Conservation (phyloP, 2,113 vertebrate genomes). For the Brachionichthys hirsutus region DNA sequence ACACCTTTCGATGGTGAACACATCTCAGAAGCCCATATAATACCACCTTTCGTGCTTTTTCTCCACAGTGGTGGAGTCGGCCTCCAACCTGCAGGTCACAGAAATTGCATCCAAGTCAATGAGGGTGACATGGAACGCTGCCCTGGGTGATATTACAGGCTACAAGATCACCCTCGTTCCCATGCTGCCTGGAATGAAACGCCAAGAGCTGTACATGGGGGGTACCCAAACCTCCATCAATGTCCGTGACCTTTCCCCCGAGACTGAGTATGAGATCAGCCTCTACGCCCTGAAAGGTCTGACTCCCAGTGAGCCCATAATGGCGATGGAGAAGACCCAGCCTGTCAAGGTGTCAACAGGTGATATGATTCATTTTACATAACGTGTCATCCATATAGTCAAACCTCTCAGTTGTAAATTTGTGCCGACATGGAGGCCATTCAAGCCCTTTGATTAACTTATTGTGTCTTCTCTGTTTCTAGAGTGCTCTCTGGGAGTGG, state of each 20-base stretch:
- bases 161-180: slow-evolving; percentile 91
- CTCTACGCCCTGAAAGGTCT: slow-evolving; percentile 90
- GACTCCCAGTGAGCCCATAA: slow-evolving; percentile 86
- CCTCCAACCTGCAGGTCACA: slow-evolving; percentile 85
- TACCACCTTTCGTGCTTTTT: neutral
- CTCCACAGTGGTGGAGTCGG: slow-evolving; percentile 87
- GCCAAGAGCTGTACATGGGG: slow-evolving; percentile 88
- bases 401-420: neutral
- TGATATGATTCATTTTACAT: slow-evolving; percentile 61
- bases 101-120: slow-evolving; percentile 93
- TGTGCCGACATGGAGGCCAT: neutral
- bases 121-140: slow-evolving; percentile 88
- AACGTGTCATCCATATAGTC: neutral
- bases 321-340: slow-evolving; percentile 91
- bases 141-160: slow-evolving; percentile 86
- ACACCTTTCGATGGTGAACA: neutral
- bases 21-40: neutral
- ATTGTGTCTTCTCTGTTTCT: slow-evolving; percentile 62
- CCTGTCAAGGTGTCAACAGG: slow-evolving; percentile 92
- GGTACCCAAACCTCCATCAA: slow-evolving; percentile 84
- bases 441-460: slow-evolving; percentile 60
- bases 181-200: slow-evolving; percentile 86
- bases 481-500: slow-evolving; percentile 97
- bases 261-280: slow-evolving; percentile 93
- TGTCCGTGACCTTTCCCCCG: slow-evolving; percentile 91